A percentile compares a stretch with the other conserved stretches of the same genome.
phyloP scores from a whole-genome alignment of 1,140 invertebrate genomes.

The Diachasmimorpha longicaudata region DNA sequence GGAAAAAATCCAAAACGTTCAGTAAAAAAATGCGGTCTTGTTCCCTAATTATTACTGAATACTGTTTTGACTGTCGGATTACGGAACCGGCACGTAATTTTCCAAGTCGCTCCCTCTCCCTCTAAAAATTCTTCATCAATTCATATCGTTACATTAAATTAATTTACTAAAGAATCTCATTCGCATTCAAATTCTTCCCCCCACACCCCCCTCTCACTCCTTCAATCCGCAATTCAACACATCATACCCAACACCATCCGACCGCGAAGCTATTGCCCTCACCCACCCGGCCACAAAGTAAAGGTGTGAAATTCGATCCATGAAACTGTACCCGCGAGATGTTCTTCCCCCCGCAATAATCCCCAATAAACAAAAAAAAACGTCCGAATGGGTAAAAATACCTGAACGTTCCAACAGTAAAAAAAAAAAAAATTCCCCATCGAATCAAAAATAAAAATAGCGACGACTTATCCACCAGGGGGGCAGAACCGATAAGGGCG shows the following conservation, averaged over 20 bases:
- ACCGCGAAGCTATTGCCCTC: constrained; percentile 1
- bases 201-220: not conserved
- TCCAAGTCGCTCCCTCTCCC: no score
- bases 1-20: no score
- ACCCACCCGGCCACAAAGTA: not conserved
- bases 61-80: no score
- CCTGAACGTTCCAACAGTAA: not conserved
- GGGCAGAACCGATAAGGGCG: not conserved
- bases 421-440: not conserved
- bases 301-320: not conserved
- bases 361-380: not conserved
- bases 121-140: no score
- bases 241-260: not conserved
- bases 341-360: not conserved
- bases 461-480: not conserved
- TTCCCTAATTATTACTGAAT: no score
- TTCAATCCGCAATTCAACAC: constrained; percentile 7
- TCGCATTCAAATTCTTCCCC: no score
- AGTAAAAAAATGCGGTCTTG: no score
- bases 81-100: no score
- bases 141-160: no score
- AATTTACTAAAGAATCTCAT: no score
- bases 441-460: not conserved
- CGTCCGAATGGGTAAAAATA: not conserved
- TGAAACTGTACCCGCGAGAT: not conserved